Evolutionary conservation across 35 echinoderm and acorn worm genomes (phyloP).

Genomic region (Strongylocentrotus purpuratus): DNA sequence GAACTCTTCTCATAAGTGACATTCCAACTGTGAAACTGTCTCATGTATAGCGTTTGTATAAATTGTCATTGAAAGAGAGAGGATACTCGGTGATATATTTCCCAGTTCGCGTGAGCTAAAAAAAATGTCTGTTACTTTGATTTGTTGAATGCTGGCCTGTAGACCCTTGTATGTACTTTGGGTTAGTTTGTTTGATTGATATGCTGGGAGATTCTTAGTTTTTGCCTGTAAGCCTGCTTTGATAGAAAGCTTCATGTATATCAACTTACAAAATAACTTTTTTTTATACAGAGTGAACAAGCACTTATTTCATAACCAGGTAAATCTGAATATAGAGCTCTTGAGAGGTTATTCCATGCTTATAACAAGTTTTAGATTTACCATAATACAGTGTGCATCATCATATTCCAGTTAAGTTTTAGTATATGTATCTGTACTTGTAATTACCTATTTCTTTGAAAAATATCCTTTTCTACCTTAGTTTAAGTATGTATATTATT

Average conservation of each 20-base stretch:
- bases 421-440: not conserved
- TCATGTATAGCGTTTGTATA: slow-evolving; percentile 14
- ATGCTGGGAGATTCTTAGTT: not conserved
- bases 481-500: no score
- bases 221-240: not conserved
- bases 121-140: not conserved
- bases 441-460: not conserved
- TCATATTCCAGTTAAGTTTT: not conserved
- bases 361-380: not conserved
- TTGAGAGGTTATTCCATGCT: not conserved
- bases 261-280: not conserved
- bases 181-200: not conserved
- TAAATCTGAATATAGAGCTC: not conserved
- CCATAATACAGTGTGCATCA: no score
- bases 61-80: not conserved
- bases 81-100: not conserved
- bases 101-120: not conserved
- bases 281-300: not conserved
- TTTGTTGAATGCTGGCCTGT: not conserved
- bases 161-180: not conserved
- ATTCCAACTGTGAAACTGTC: slow-evolving; percentile 19
- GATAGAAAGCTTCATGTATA: not conserved
- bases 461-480: not conserved
- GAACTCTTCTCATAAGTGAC: not conserved
- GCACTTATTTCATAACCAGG: not conserved